Percentiles rank a stretch among this genome's conserved stretches.
Evolutionary conservation across 2,888 invertebrate genomes (phyloP).

Genomic region (Lordiphosa andalusiaca): DNA sequence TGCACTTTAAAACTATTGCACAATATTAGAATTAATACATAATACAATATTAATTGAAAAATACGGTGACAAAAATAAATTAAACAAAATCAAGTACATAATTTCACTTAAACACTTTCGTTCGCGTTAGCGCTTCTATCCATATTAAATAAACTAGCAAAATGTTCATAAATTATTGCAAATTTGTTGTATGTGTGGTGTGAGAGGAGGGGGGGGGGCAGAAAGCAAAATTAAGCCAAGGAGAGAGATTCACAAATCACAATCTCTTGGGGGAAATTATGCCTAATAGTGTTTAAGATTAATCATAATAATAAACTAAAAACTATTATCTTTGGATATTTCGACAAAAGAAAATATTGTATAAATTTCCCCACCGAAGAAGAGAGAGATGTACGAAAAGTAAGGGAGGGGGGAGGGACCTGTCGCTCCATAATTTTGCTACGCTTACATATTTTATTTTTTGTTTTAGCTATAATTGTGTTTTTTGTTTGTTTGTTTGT

Average conservation of each 20-base stretch:
- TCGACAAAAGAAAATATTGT: conserved; percentile 2
- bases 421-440: conserved; percentile 38
- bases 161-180: conserved; percentile 44
- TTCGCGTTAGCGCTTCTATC: conserved; percentile 1
- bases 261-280: no score
- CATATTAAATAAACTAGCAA: conserved; percentile 42
- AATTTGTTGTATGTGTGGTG: conserved; percentile 21
- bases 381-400: neutral
- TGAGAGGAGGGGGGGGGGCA: conserved; percentile 6
- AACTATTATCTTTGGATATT: conserved; percentile 57
- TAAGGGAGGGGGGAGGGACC: neutral
- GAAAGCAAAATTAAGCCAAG: neutral
- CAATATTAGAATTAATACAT: conserved; percentile 60
- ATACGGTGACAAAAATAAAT: conserved; percentile 47
- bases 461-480: conserved; percentile 33
- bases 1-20: conserved; percentile 69
- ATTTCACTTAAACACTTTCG: conserved; percentile 40
- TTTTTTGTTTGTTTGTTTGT: conserved; percentile 7
- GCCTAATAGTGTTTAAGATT: neutral
- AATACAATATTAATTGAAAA: conserved; percentile 17
- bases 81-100: conserved; percentile 66
- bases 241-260: no score
- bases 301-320: conserved; percentile 3
- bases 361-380: no score
- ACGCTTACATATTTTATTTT: conserved; percentile 44